Evolutionary conservation across 2,797 vertebrate genomes (phyloP), one percentile per base, ranked within the genome.

Genomic region (Phoebastria nigripes): DNA sequence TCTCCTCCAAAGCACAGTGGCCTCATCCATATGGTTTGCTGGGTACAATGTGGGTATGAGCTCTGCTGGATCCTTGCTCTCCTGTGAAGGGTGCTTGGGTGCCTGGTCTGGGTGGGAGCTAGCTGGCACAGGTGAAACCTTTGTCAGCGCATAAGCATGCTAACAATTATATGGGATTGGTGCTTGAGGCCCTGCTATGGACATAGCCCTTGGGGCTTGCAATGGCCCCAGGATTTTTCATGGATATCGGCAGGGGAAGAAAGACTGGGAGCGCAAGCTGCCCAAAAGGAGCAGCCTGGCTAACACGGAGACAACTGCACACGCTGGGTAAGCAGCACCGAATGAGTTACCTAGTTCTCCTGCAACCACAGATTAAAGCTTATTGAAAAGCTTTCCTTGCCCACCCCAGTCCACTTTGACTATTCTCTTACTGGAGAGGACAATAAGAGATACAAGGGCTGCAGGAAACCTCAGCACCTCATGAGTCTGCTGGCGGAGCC

Each of bases 101-200:
- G 33, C n/a, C 58, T 55, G 35, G 4, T 29, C n/a, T 80, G 62
- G 26, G 66, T 37, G 37, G 24, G 16, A 63, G 52, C 16, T 9
- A 41, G 14, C 21, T 44, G 74, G 56, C 33, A 29, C 33, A 47
- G 46, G 44, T 24, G 44, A 55, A 63, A 41, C 11, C 14, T 65
- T 22, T 61, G 41, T 41, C 11, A 65, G 46, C 18, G 24, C 4
- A 19, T 0, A 0, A 59, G 21, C 13, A 4, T 7, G 59, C 16
- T 46, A 44, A 13, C 20, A 42, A 2, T 21, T 28, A 67, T 44
- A 4, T 8, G 35, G 42, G 9, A 19, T 31, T 49, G 9, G 6
- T 46, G 4, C n/a, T 69, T 6, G 20, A 33, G 29, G 51, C 26
- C 35, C 0, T 47, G 58, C 41, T 39, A 2, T 18, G 24, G 44